Evolutionary conservation across 2,888 invertebrate species (phyloP), one percentile per base, ranked within the genome.

Genomic region (Leucoma salicis): DNA sequence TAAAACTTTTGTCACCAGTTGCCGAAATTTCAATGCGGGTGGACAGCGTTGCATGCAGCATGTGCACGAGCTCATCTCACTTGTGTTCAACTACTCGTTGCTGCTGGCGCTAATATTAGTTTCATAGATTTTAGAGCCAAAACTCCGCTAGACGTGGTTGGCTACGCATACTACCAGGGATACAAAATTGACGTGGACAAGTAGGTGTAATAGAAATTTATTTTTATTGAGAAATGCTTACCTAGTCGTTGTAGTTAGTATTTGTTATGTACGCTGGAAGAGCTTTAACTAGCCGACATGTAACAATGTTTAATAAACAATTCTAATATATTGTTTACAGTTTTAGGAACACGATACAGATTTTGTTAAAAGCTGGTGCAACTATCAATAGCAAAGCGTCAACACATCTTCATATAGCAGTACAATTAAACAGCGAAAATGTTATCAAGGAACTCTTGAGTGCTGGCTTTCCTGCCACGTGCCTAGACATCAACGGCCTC

Each of bases 1-100:
- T n/a, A n/a, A n/a, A n/a, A n/a, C n/a, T n/a, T n/a, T n/a, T n/a
- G 7, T 18, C 18, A 18, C 3, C 47, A 88, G 87, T 43, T 85
- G 6, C 80, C 85, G 1, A 58, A 70, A 2, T 60, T 86, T 14
- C 70, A 75, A 50, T 61, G 69, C 2, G 91, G 91, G 1, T 90
- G 91, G 72, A 91, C 91, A 0, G 83, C 92, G 0, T 76, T 92
- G 1, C 92, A 92, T 55, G 78, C 91, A 1, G 91, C 92, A 0
- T 81, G 88, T 24, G 78, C 82, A 7, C 77, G 87, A 38, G 84
- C 84, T 0, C 74, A 85, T 18, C 53, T 64, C 1, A 37, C 40
- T 1, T 54, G 60, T 25, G 50, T 54, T 10, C 45, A 49, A 8
- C 24, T 58, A 11, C 46, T 63, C 0, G 39, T 63, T 0, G 63